Conservation (phyloP, 2,797 vertebrate species). For the Botia almorhae region DNA sequence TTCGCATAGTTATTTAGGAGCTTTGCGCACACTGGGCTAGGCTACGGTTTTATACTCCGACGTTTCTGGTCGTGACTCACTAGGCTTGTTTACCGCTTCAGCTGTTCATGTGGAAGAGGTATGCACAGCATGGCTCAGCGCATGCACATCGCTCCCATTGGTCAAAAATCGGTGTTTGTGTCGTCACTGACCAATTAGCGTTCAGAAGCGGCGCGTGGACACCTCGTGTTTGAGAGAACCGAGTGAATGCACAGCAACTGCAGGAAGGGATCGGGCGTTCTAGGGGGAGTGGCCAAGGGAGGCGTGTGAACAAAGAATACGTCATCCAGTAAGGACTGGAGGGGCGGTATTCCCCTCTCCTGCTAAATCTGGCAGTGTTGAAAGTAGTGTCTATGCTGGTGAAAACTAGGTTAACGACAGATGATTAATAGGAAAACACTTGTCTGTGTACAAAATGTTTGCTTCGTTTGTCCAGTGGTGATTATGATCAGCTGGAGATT, state of each 20-base stretch:
- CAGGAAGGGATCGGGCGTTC: conserved; percentile 12
- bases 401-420: neutral
- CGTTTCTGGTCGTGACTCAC: conserved; percentile 37
- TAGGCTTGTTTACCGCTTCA: conserved; percentile 58
- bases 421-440: neutral
- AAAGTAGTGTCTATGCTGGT: neutral
- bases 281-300: neutral
- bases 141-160: conserved; percentile 89
- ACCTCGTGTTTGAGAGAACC: conserved; percentile 70
- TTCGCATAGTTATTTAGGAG: neutral
- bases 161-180: conserved; percentile 79
- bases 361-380: neutral
- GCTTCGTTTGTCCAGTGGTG: neutral
- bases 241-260: conserved; percentile 76
- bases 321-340: neutral
- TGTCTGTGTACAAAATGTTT: neutral
- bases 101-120: conserved; percentile 40
- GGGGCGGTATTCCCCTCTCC: neutral
- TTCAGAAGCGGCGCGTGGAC: conserved; percentile 82
- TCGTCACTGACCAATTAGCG: conserved; percentile 78
- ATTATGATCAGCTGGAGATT: neutral
- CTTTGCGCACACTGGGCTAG: conserved; percentile 28
- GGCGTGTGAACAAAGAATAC: conserved; percentile 33
- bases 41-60: conserved; percentile 72
- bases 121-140: conserved; percentile 75